Conservation (phyloP, 2,113 vertebrate species). For the Corapipo altera region DNA sequence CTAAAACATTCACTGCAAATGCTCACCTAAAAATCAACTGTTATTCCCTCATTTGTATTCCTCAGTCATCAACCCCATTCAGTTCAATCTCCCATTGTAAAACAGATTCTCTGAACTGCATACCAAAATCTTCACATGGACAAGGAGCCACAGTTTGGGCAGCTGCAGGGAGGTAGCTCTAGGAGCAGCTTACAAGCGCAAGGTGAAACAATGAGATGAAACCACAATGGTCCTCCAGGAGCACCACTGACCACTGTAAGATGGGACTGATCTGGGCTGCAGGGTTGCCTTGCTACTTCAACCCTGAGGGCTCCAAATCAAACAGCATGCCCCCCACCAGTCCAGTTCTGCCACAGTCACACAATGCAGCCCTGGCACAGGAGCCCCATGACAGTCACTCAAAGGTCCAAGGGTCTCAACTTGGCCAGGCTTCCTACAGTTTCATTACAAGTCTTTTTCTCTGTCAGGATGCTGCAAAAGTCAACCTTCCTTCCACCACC, state of each 20-base stretch:
- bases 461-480: neutral
- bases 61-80: neutral
- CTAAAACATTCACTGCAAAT: neutral
- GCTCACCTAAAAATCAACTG: neutral
- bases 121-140: neutral
- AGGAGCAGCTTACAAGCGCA: neutral
- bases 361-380: neutral
- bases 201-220: neutral
- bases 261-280: neutral
- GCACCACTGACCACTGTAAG: rapidly evolving
- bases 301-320: rapidly evolving
- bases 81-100: neutral
- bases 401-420: neutral
- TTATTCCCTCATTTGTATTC: neutral
- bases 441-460: neutral
- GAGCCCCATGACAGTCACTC: neutral
- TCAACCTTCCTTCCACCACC: neutral
- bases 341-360: neutral
- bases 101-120: neutral
- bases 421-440: neutral
- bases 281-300: rapidly evolving
- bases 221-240: neutral
- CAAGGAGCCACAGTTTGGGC: neutral
- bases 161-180: neutral
- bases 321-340: neutral